Conservation (phyloP, 1,140 invertebrate genomes). For the Saccostrea echinata region DNA sequence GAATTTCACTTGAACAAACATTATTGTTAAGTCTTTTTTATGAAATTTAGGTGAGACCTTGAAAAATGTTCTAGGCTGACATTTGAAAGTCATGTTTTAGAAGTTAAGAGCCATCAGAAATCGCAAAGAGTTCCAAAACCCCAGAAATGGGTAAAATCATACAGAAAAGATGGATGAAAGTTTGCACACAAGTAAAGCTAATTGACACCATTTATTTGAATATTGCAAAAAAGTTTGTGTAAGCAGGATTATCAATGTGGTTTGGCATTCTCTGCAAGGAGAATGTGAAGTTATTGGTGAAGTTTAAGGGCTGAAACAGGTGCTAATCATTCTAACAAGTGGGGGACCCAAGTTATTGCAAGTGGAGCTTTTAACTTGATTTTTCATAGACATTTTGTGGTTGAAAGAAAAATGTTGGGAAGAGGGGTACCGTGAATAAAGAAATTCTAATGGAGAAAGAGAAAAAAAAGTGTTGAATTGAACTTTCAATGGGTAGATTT, state of each 20-base stretch:
- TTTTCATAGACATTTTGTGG: conserved; percentile 7
- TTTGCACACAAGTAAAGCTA: neutral
- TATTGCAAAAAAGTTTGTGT: conserved; percentile 4
- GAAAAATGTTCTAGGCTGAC: too few relatives aligned
- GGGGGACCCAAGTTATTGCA: neutral
- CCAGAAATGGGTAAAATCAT: neutral
- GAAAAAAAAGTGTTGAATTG: too few relatives aligned
- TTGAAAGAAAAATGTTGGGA: conserved; percentile 23
- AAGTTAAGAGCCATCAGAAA: too few relatives aligned
- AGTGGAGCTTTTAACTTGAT: neutral
- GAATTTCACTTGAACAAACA: too few relatives aligned
- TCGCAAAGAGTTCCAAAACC: neutral
- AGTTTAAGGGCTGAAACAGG: conserved; percentile 9
- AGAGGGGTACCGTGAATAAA: neutral
- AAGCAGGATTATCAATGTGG: neutral
- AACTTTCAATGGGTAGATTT: too few relatives aligned
- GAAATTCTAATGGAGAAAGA: neutral
- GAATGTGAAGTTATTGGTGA: neutral
- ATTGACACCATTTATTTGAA: conserved; percentile 36
- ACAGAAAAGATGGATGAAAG: neutral
- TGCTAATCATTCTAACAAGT: conserved; percentile 4
- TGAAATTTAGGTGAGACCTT: too few relatives aligned
- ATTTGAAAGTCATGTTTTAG: too few relatives aligned
- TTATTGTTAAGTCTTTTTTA: too few relatives aligned
- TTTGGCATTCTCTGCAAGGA: neutral